Evolutionary conservation across 2,113 vertebrate species (phyloP), one percentile per base, ranked within the genome.

Genomic region (Rhea pennata): DNA sequence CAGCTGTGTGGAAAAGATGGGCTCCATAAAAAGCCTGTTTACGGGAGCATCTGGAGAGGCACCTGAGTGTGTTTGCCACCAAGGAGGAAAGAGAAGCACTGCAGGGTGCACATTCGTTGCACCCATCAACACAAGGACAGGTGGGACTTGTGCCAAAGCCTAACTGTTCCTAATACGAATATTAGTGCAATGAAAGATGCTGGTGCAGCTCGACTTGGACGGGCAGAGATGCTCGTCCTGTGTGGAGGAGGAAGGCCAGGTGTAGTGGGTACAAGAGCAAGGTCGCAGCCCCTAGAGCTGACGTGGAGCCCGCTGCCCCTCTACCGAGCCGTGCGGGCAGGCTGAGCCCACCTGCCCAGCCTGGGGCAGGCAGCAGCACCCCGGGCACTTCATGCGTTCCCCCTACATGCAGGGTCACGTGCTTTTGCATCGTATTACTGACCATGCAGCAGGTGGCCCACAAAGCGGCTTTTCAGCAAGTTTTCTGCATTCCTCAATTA

Each of bases 41-140:
- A 66, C 4, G 31, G 61, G 26, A 31, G 44, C 40, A 31, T 31
- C 39, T 20, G 6, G 40, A 80, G 44, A 61, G 17, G 31, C 27
- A 73, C 31, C 58, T 65, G 16, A 40, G 23, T 66, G 13, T 8
- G 71, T 44, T 15, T 58, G 67, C 59, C 84, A 83, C 50, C 75
- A 56, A 87, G 64, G n/a, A 65, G 50, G 26, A 64, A 26, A 62
- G 40, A 50, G 29, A 26, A 87, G 17, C 7, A 1, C 53, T 1
- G 1, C 2, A 12, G 36, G 56, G 64, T 8, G 17, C 0, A 0
- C 2, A 0, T 53, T 53, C 48, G 2, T 81, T 3, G 0, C 9
- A 5, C 27, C 27, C 15, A 23, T 40, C 1, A 2, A 24, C 12
- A 74, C 29, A 54, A 48, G 8, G 9, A 73, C 53, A 81, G 42